Evolutionary conservation across 2,797 vertebrate species (phyloP).

Genomic region (Anableps anableps): DNA sequence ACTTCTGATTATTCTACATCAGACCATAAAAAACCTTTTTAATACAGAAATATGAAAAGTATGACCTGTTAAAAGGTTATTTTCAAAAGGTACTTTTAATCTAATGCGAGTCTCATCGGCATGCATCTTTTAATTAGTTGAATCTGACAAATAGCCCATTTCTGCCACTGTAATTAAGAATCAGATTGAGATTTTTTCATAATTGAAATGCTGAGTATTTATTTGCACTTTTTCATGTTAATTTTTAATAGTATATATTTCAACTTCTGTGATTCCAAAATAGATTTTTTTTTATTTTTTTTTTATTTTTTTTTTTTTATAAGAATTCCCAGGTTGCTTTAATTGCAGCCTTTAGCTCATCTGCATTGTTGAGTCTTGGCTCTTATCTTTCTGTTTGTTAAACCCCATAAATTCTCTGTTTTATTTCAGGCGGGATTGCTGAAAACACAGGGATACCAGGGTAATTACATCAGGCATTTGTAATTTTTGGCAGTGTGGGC

Average conservation of each 20-base stretch:
- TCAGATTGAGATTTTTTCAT: not conserved
- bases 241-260: not conserved
- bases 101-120: not conserved
- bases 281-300: too few relatives aligned
- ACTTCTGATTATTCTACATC: not conserved
- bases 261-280: not conserved
- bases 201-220: not conserved
- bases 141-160: not conserved
- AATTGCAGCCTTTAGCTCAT: not conserved
- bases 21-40: not conserved
- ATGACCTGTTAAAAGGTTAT: not conserved
- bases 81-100: not conserved
- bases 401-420: not conserved
- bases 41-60: not conserved
- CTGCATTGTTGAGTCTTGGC: not conserved
- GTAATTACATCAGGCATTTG: not conserved
- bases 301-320: too few relatives aligned
- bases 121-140: not conserved
- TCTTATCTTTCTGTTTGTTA: not conserved
- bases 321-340: not conserved
- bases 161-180: not conserved
- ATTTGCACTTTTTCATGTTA: not conserved
- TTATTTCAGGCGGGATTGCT: not conserved
- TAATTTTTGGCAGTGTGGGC: not conserved
- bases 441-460: not conserved